Percentiles rank a stretch among this genome's conserved stretches.
phyloP scores from a whole-genome alignment of 2,888 invertebrate species.

The Zele albiditarsus region DNA sequence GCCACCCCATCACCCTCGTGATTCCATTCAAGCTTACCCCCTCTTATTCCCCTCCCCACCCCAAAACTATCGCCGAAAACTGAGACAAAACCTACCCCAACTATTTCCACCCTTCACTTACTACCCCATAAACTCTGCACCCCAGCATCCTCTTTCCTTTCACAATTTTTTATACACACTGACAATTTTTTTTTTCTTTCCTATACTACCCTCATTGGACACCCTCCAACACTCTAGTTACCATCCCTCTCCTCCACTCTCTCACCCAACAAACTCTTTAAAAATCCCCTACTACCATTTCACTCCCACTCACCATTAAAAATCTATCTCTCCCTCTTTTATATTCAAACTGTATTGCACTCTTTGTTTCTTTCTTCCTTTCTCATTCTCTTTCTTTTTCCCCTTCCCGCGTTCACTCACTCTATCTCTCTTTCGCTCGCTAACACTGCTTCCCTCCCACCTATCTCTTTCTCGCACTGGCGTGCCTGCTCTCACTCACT shows the following conservation, averaged over 20 bases:
- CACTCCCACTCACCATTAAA: conserved; percentile 9
- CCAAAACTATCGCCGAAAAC: background rate
- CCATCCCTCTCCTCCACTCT: conserved; percentile 26
- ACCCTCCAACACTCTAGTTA: conserved; percentile 35
- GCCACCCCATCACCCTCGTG: background rate
- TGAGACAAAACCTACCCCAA: conserved; percentile 48
- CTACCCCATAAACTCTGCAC: conserved; percentile 31
- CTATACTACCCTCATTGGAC: conserved; percentile 29
- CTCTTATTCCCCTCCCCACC: conserved; percentile 35
- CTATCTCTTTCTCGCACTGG: conserved; percentile 25
- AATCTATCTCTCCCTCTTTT: background rate
- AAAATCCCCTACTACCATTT: background rate
- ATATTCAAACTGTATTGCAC: conserved; percentile 10
- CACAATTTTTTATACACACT: background rate
- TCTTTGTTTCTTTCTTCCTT: conserved; percentile 19
- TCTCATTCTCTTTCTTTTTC: background rate
- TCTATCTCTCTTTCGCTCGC: conserved; percentile 28
- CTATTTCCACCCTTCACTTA: conserved; percentile 12
- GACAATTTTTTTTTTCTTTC: background rate
- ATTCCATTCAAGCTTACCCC: conserved; percentile 43
- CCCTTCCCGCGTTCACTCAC: background rate
- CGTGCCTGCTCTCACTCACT: conserved; percentile 14
- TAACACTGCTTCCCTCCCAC: conserved; percentile 14
- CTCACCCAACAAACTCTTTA: conserved; percentile 8
- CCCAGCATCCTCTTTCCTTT: background rate